A percentile compares a stretch with the other conserved stretches of the same genome.
Evolutionary conservation across 35 echinoderm and acorn worm species (phyloP).

Genomic region (Chiridota heheva): DNA sequence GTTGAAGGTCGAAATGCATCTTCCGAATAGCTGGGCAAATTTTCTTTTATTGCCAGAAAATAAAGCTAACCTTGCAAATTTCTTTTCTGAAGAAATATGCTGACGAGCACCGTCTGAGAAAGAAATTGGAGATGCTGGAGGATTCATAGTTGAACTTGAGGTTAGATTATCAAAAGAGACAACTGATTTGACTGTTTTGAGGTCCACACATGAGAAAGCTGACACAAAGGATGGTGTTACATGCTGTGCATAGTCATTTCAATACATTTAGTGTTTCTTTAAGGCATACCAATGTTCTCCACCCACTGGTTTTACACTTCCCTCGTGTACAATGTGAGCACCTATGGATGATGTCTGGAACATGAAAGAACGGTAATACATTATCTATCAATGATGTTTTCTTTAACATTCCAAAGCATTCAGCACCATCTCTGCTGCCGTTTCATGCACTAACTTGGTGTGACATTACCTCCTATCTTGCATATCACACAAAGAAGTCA

Average conservation of each 20-base stretch:
- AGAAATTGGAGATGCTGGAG: constrained; percentile 11
- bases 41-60: constrained; percentile 27
- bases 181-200: neutral
- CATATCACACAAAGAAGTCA: too few species aligned
- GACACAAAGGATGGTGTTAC: constrained; percentile 20
- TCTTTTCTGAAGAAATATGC: constrained; percentile 11
- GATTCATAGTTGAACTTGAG: constrained; percentile 9
- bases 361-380: constrained; percentile 18
- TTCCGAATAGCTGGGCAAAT: constrained; percentile 52
- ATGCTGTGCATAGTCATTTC: neutral
- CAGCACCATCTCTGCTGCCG: neutral
- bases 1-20: constrained; percentile 38
- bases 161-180: neutral
- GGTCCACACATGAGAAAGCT: constrained; percentile 11
- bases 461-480: constrained; percentile 13
- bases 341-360: constrained; percentile 28
- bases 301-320: neutral
- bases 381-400: neutral
- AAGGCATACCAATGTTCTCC: constrained; percentile 1
- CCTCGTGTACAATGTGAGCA: constrained; percentile 16
- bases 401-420: neutral
- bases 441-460: constrained; percentile 13
- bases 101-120: neutral
- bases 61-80: constrained; percentile 47
- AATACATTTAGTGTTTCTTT: neutral